Evolutionary conservation across 2,888 invertebrate species (phyloP), one percentile per base, ranked within the genome.

Genomic region (Callyntrura guangdongensis): DNA sequence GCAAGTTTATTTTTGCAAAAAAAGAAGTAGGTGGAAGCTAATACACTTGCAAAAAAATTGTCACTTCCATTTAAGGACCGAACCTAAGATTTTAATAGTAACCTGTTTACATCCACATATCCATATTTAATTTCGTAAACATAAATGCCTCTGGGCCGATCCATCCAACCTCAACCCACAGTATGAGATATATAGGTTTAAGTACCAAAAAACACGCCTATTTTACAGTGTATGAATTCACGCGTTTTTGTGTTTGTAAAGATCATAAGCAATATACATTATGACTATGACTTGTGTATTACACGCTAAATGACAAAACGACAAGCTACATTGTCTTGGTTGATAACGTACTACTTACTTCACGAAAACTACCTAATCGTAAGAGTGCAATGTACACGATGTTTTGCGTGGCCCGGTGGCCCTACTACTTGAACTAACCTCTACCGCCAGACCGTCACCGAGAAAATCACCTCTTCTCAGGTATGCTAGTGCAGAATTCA

Each of bases 61-160:
- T n/a, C 72, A 88, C 45, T 88, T 88, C 88, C 88, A 59, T 88
- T 88, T 88, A 56, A 45, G 88, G 88, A 88, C 22, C 20, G 22
- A 27, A 22, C 72, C 56, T 82, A 25, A 59, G 59, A 59, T 53
- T 56, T 53, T 74, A 59, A 86, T 77, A 25, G 72, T 77, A 72
- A 86, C 86, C 45, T 67, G 74, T 79, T 27, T 17, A 49, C 49
- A 20, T 56, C 56, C 47, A 74, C 20, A 47, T 59, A 5, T 61
- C 86, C 86, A 25, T 53, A 67, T 72, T 47, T 69, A 69, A 47
- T 47, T 56, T 59, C 74, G 25, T 49, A 81, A 59, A 59, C 12
- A 53, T 14, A 53, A 36, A 69, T 36, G 69, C 69, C 47, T 74
- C 20, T 74, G 20, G 74, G 74, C 27, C 36, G 14, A n/a, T 5